These are phyloP conservation scores for Peromyscus eremicus DNA, from an alignment of 2,797 vertebrate genomes.

Conservation along the genomic window DNA sequence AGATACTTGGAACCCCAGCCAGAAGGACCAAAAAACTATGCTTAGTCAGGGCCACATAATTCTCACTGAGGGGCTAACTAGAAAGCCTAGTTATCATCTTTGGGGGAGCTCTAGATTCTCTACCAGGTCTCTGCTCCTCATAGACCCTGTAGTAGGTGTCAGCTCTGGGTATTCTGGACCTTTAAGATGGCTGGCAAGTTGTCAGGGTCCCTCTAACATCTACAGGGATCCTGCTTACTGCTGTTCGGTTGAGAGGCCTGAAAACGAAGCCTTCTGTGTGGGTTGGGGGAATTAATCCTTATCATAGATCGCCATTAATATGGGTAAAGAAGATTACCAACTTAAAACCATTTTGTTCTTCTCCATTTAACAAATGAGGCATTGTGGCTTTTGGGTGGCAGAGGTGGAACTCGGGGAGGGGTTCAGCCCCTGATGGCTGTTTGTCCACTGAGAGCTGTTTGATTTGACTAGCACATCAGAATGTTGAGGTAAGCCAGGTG, in stretches of 20 bases:
- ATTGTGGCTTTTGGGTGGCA: not conserved
- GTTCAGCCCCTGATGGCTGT: not conserved
- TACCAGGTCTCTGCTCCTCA: not conserved
- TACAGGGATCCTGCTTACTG: not conserved
- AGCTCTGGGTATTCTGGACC: not conserved
- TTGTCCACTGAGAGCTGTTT: not conserved
- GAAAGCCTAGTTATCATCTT: not conserved
- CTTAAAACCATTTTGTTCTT: conserved; percentile 16
- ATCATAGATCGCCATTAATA: conserved; percentile 7
- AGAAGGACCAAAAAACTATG: no score
- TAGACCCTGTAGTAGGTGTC: not conserved
- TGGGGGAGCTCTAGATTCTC: not conserved
- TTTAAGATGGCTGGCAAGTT: not conserved
- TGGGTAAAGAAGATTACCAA: conserved; percentile 38
- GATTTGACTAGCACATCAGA: not conserved
- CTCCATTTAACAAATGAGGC: conserved; percentile 55
- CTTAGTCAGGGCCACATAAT: not conserved
- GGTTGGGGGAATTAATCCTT: not conserved
- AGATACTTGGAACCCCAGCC: not conserved
- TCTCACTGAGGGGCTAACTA: fast-evolving
- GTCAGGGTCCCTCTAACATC: not conserved
- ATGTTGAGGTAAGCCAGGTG: not conserved
- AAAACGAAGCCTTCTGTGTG: not conserved
- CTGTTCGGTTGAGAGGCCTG: not conserved
- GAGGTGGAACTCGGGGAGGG: not conserved